Conservation (phyloP, 64 coral and sea anemone genomes). For the Astreopora myriophthalma region DNA sequence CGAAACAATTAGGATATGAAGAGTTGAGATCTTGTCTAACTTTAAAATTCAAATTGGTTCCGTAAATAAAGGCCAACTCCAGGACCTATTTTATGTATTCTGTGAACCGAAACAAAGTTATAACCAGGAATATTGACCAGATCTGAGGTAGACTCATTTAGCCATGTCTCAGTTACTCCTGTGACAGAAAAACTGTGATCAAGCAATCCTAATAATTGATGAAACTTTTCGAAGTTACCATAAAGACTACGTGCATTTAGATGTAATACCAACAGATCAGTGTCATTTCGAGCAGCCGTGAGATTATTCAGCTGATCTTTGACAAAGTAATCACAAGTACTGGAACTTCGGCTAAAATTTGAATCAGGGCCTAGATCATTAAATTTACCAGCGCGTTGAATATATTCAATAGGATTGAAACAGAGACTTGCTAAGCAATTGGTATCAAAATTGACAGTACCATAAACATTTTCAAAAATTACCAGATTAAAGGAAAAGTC, state of each 20-base stretch:
- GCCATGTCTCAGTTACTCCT: constrained; percentile 18
- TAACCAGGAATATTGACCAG: background rate
- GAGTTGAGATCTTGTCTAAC: constrained; percentile 4
- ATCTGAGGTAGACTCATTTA: background rate
- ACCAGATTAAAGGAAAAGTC: background rate
- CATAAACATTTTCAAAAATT: constrained; percentile 3
- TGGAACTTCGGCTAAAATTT: background rate
- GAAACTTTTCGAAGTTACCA: background rate
- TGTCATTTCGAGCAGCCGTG: background rate
- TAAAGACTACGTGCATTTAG: background rate
- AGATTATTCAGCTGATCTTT: background rate
- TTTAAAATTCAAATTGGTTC: background rate
- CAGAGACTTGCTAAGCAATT: background rate
- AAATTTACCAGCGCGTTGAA: background rate
- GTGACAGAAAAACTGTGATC: background rate
- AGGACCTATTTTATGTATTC: constrained; percentile 1
- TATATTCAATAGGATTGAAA: background rate
- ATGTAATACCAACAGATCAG: background rate
- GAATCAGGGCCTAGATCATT: background rate
- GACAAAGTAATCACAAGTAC: background rate
- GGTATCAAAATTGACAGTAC: background rate
- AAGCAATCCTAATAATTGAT: background rate
- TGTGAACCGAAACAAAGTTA: background rate
- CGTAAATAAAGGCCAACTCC: constrained; percentile 8
- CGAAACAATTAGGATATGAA: background rate